Evolutionary conservation across 2,888 invertebrate genomes (phyloP).

Genomic region (Drosophila atripex): DNA sequence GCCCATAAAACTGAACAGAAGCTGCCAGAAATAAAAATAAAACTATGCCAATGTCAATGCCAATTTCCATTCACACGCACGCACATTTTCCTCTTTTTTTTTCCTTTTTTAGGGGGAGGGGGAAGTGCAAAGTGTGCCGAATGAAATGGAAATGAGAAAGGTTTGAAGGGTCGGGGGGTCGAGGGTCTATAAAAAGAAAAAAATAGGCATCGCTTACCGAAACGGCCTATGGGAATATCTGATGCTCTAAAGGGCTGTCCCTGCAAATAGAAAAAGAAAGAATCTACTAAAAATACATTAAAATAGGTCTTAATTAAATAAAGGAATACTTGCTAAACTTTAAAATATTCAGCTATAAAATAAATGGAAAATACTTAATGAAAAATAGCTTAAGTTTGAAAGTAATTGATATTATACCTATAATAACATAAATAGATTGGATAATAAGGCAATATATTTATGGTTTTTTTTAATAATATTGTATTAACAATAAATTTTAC

Average conservation of each 20-base stretch:
- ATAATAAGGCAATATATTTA: no score
- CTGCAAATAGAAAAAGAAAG: background rate
- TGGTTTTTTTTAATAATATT: no score
- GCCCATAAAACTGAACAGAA: constrained; percentile 66
- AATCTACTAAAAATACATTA: background rate
- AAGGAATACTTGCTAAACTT: background rate
- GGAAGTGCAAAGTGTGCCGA: constrained; percentile 5
- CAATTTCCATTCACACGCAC: constrained; percentile 62
- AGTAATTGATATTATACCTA: no score
- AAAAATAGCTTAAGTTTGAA: no score
- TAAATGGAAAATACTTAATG: no score
- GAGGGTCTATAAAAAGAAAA: background rate
- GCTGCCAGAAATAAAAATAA: constrained; percentile 38
- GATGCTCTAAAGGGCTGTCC: background rate
- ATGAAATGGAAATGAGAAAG: constrained; percentile 2
- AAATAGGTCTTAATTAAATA: background rate
- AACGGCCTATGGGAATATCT: constrained; percentile 4
- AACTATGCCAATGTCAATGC: constrained; percentile 62
- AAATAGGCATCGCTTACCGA: background rate
- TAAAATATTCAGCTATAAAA: no score
- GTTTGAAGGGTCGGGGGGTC: background rate
- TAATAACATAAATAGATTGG: no score
- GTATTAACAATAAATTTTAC: no score
- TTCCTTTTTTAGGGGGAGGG: background rate
- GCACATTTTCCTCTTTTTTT: constrained; percentile 14